phyloP scores from a whole-genome alignment of 1,140 invertebrate genomes.

The Melanaphis sacchari region DNA sequence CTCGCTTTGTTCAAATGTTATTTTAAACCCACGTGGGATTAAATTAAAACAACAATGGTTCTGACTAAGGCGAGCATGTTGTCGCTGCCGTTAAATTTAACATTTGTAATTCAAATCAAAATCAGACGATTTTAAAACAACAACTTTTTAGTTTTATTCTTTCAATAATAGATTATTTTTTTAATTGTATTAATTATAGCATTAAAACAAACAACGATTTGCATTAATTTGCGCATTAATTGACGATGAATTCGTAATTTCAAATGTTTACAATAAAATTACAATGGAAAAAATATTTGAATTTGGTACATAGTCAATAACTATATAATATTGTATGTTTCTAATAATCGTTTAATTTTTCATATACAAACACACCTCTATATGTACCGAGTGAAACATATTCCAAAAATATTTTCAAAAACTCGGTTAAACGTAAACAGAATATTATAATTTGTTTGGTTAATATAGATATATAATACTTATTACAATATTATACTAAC shows the following conservation, averaged over 20 bases:
- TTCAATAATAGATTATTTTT: not conserved
- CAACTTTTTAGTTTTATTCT: constrained; percentile 16
- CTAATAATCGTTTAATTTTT: not conserved
- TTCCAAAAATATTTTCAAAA: not conserved
- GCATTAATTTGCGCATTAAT: not conserved
- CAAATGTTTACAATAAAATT: not conserved
- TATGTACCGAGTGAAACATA: not conserved
- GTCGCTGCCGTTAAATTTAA: constrained; percentile 5
- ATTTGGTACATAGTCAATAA: not conserved
- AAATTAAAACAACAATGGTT: constrained; percentile 28
- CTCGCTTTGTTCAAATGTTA: constrained; percentile 7
- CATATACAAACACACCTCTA: not conserved
- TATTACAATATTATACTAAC: not conserved
- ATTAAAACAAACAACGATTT: constrained; percentile 1
- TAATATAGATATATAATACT: not conserved
- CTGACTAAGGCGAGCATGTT: not conserved
- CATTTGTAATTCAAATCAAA: constrained; percentile 33
- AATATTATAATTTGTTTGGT: not conserved
- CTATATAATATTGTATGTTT: not conserved
- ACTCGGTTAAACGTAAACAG: not conserved
- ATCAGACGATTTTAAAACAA: constrained; percentile 24
- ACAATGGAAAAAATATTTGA: not conserved
- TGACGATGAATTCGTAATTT: not conserved
- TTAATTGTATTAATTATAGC: not conserved
- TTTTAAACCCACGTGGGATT: not conserved